A percentile compares a stretch with the other conserved stretches of the same genome.
Conservation (phyloP, 2,797 vertebrate species). For the Gastrophryne carolinensis region DNA sequence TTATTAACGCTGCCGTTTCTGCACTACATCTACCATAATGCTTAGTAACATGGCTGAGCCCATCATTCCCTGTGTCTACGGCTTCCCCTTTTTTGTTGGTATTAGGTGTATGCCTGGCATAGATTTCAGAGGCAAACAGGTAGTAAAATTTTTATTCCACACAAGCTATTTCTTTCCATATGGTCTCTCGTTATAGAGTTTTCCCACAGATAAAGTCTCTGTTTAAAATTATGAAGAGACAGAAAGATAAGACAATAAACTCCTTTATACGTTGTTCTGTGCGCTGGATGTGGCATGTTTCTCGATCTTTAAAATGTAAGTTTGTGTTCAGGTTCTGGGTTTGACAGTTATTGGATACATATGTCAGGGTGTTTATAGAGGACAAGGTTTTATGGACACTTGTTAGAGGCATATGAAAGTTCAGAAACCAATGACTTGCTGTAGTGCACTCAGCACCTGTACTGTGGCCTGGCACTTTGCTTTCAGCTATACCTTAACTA, state of each 20-base stretch:
- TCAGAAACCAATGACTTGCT: not conserved
- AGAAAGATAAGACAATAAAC: conserved; percentile 38
- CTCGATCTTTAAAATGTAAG: conserved; percentile 37
- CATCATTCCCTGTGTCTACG: not conserved
- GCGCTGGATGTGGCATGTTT: conserved; percentile 24
- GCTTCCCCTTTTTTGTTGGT: not conserved
- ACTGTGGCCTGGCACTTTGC: not conserved
- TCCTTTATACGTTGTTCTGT: conserved; percentile 26
- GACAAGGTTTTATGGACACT: conserved; percentile 24
- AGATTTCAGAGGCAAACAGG: conserved; percentile 30
- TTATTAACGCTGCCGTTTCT: too few relatives aligned
- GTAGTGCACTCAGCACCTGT: not conserved
- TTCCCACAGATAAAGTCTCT: conserved; percentile 30
- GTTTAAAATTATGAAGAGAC: conserved; percentile 40
- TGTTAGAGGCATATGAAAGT: conserved; percentile 15
- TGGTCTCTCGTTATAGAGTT: conserved; percentile 26
- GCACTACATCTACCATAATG: not conserved
- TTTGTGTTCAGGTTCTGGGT: conserved; percentile 22
- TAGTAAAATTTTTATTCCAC: conserved; percentile 23
- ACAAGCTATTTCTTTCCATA: conserved; percentile 20
- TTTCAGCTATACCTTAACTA: too few relatives aligned
- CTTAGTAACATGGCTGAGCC: not conserved
- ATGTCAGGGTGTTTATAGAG: conserved; percentile 40
- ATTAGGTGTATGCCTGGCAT: conserved; percentile 20
- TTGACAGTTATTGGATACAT: conserved; percentile 43